A percentile compares a stretch with the other conserved stretches of the same genome.
These are phyloP conservation scores for Littorina saxatilis DNA, from an alignment of 1,140 invertebrate genomes.

Conservation along the genomic window DNA sequence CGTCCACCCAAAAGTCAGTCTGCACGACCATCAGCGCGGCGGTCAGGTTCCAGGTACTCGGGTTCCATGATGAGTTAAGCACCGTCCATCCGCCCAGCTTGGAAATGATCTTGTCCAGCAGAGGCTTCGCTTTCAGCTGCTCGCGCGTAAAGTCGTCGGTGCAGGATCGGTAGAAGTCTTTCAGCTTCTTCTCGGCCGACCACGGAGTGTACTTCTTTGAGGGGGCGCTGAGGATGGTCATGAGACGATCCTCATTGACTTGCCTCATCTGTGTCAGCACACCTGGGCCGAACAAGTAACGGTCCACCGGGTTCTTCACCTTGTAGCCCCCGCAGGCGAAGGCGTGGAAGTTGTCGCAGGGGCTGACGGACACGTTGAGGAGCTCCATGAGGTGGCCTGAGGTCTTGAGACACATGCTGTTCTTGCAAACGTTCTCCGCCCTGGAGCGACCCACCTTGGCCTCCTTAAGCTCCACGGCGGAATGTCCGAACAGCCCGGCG, in stretches of 20 bases:
- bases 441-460: not conserved
- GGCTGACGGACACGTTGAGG: slow-evolving; percentile 77
- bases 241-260: slow-evolving; percentile 61
- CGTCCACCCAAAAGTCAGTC: slow-evolving; percentile 67
- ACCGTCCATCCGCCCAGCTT: slow-evolving; percentile 68
- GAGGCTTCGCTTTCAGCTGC: slow-evolving; percentile 52
- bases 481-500: slow-evolving; percentile 39
- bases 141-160: slow-evolving; percentile 62
- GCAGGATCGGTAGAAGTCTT: slow-evolving; percentile 67
- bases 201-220: slow-evolving; percentile 43
- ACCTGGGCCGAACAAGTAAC: slow-evolving; percentile 45
- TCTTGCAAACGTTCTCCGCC: slow-evolving; percentile 29
- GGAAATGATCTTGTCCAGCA: slow-evolving; percentile 60
- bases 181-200: slow-evolving; percentile 66
- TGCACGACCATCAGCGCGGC: slow-evolving; percentile 58
- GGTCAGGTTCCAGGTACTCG: slow-evolving; percentile 57
- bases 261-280: slow-evolving; percentile 57
- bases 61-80: slow-evolving; percentile 49
- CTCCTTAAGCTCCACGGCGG: not conserved
- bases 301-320: slow-evolving; percentile 46
- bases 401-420: slow-evolving; percentile 58
- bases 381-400: slow-evolving; percentile 54
- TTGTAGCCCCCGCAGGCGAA: slow-evolving; percentile 77
- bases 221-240: slow-evolving; percentile 56
- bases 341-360: slow-evolving; percentile 79